Evolutionary conservation across 2,888 invertebrate species (phyloP), one percentile per base, ranked within the genome.

Genomic region (Bellardia pandia): DNA sequence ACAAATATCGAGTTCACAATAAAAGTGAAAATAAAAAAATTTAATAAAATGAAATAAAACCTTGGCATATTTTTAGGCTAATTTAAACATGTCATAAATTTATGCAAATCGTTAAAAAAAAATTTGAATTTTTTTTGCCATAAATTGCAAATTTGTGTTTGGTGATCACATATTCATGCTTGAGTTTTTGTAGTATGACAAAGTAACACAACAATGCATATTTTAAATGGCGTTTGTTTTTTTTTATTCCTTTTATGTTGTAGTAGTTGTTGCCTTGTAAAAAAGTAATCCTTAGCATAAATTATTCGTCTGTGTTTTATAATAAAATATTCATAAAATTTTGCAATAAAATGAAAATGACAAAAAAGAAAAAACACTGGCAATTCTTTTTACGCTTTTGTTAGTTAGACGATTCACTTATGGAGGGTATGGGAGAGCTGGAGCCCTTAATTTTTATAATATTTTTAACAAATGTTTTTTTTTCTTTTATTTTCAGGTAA

Each of bases 71-170:
- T 58, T 58, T 68, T 45, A 58, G 53, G 33, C 37, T 56, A 42
- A 71, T 37, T 80, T 42, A 40, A 64, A 30, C 9, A n/a, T 62
- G 42, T 45, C 71, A 71, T 40, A 13, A 79, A 62, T 71, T 60
- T 62, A 51, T 6, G 42, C 42, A n/a, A 51, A 58, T 14, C 16
- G 40, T 56, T 66, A 13, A 45, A 13, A 45, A 48, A 51, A 66
- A 58, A 60, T 33, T 69, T 79, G 58, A 51, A n/a, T 60, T 51
- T 37, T 51, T 37, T 71, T 51, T 71, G 3, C 45, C 45, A 37
- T 37, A 77, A 53, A 45, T 77, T 64, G 5, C 53, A n/a, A 56
- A 66, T 53, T 30, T 33, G 5, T n/a, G 53, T 40, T 14, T 23
- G 11, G 30, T 66, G 5, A 40, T 42, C 53, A 5, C 23, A 77